phyloP scores from a whole-genome alignment of 2,797 vertebrate genomes.

The Sebastes oblongus region DNA sequence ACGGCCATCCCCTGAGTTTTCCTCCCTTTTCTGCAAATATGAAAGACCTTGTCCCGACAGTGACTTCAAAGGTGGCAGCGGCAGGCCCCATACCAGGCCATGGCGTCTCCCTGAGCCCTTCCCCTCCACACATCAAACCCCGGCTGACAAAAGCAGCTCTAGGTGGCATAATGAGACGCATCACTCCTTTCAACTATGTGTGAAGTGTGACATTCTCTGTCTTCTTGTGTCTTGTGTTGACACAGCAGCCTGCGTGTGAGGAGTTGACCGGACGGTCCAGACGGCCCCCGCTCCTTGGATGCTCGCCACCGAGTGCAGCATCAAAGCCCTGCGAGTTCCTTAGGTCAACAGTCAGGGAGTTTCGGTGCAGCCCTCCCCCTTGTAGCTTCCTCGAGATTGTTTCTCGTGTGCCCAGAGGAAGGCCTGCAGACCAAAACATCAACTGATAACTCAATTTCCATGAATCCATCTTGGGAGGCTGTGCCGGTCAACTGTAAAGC shows the following conservation, averaged over 20 bases:
- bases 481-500: slow-evolving; percentile 1
- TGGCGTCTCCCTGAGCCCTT: slow-evolving; percentile 64
- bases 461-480: not conserved
- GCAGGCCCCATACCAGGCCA: slow-evolving; percentile 75
- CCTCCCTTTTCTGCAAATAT: slow-evolving; percentile 77
- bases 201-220: slow-evolving; percentile 74
- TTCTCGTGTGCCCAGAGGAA: slow-evolving; percentile 47
- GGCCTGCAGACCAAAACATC: slow-evolving; percentile 33
- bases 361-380: slow-evolving; percentile 17
- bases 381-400: slow-evolving; percentile 45
- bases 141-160: slow-evolving; percentile 78
- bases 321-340: slow-evolving; percentile 64
- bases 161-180: slow-evolving; percentile 82
- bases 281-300: slow-evolving; percentile 47
- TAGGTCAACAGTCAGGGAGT: slow-evolving; percentile 60
- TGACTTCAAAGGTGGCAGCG: slow-evolving; percentile 77
- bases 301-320: slow-evolving; percentile 45
- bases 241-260: slow-evolving; percentile 55
- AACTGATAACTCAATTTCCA: slow-evolving; percentile 32
- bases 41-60: slow-evolving; percentile 78
- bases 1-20: slow-evolving; percentile 70
- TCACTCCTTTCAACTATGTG: slow-evolving; percentile 72
- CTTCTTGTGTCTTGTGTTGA: slow-evolving; percentile 69
- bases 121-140: slow-evolving; percentile 77
- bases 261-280: slow-evolving; percentile 57